Base-by-base conservation (phyloP, 1,140 invertebrate species). In the Marisa cornuarietis region DNA sequence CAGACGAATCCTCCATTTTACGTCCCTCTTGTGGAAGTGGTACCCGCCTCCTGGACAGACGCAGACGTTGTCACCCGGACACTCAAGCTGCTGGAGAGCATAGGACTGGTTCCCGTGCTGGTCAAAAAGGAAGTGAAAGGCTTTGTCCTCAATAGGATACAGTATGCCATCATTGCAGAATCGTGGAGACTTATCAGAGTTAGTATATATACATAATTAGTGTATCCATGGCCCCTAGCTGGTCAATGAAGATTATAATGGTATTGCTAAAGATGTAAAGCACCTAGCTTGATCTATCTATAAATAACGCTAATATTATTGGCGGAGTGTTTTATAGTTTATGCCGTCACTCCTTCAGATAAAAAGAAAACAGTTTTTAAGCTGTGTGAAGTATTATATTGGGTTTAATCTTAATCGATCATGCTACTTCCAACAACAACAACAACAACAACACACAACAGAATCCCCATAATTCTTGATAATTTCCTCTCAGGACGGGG, bases 1-100 rank as follows among this genome's bases (percentile, higher is more conserved):
- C 79, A 95, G 94, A 94, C 98, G 0, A 99, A 99, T 91, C 97
- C 97, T 58, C 97, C 97, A 0, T 98, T 98, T 88, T 98, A 97
- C 89, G 95, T 97, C 6, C 97, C 96, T 0, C 90, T 99, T 54
- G 96, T 98, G 1, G 98, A 99, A 92, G 93, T 99, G 58, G 95
- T 98, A 6, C 97, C 97, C 0, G 95, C 96, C 0, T 95, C 96
- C 9, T 98, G 96, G 96, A 93, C 93, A 3, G 93, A 95, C 66
- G 91, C 93, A 0, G 94, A 94, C 69, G 93, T 96, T 7, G 91
- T 94, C 4, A 68, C 78, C 8, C 93, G 93, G 88, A 95, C 95
- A 0, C 93, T 94, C 76, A 93, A 91, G 61, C 93, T 99, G 4
- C 96, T 98, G 95, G 69, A 93, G 71, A 94, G 96, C 91, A 95